These are phyloP conservation scores for Drosophila nigricruria DNA, from an alignment of 2,888 invertebrate genomes.

Conservation along the genomic window DNA sequence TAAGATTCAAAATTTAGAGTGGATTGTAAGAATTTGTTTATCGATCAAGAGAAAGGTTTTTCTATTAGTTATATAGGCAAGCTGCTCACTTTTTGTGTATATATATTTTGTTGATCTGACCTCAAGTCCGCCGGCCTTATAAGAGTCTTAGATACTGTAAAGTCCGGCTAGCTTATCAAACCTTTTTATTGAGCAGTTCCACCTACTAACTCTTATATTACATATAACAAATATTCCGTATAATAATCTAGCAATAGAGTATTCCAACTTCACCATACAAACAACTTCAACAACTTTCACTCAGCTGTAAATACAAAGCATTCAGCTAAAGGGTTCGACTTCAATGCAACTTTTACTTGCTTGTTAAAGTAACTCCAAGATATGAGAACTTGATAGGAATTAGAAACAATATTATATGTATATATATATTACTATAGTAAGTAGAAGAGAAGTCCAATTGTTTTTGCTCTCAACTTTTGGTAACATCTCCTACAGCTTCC, in stretches of 20 bases:
- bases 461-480: neutral
- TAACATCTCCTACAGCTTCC: neutral
- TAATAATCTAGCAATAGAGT: neutral
- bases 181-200: neutral
- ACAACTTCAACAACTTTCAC: neutral
- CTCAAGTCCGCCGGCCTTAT: too few species aligned
- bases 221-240: neutral
- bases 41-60: too few species aligned
- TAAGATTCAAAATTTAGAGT: too few species aligned
- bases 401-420: neutral
- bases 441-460: neutral
- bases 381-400: neutral
- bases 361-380: neutral
- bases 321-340: neutral
- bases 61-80: too few species aligned
- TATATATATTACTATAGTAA: neutral
- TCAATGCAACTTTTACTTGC: neutral
- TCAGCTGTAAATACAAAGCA: neutral
- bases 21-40: too few species aligned
- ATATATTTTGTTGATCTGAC: too few species aligned
- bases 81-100: too few species aligned
- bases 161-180: neutral
- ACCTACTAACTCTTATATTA: neutral
- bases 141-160: neutral
- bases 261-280: neutral